These are phyloP conservation scores for Sylvia borin DNA, from an alignment of 2,797 vertebrate species.

Conservation along the genomic window DNA sequence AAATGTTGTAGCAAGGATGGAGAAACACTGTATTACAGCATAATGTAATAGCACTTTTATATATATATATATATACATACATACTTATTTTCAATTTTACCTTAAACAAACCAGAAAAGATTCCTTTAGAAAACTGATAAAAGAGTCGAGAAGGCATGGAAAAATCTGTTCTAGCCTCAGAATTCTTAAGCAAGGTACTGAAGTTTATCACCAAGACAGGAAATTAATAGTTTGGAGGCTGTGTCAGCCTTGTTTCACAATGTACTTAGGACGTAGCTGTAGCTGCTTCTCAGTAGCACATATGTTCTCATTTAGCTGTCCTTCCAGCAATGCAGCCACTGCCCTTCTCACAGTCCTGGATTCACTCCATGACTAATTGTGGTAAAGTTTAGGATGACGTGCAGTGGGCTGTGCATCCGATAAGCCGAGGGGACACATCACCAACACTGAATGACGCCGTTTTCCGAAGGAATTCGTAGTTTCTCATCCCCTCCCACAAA, in stretches of 20 bases:
- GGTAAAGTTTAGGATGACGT: slow-evolving; percentile 37
- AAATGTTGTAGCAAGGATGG: not conserved
- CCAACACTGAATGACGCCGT: not conserved
- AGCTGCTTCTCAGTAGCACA: slow-evolving; percentile 22
- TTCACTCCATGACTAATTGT: slow-evolving; percentile 41
- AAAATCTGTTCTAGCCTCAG: not conserved
- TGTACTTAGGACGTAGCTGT: not conserved
- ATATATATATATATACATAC: not conserved
- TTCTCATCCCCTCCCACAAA: slow-evolving; percentile 42
- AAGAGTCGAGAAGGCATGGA: not conserved
- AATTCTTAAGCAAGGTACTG: not conserved
- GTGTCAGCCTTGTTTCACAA: slow-evolving; percentile 53
- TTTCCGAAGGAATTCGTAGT: slow-evolving; percentile 2
- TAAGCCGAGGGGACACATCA: slow-evolving; percentile 29
- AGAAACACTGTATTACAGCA: not conserved
- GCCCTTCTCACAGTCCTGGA: slow-evolving; percentile 33
- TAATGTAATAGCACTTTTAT: not conserved
- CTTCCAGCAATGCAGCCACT: slow-evolving; percentile 46
- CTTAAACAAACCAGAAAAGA: not conserved
- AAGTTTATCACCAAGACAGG: slow-evolving; percentile 16
- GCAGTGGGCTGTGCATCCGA: not conserved
- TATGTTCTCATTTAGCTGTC: slow-evolving; percentile 52
- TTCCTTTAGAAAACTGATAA: not conserved
- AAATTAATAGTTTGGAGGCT: slow-evolving; percentile 41
- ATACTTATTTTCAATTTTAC: not conserved